Percentiles rank a stretch among this genome's conserved stretches.
Evolutionary conservation across 2,888 invertebrate genomes (phyloP).

Genomic region (Drosophila formosana): DNA sequence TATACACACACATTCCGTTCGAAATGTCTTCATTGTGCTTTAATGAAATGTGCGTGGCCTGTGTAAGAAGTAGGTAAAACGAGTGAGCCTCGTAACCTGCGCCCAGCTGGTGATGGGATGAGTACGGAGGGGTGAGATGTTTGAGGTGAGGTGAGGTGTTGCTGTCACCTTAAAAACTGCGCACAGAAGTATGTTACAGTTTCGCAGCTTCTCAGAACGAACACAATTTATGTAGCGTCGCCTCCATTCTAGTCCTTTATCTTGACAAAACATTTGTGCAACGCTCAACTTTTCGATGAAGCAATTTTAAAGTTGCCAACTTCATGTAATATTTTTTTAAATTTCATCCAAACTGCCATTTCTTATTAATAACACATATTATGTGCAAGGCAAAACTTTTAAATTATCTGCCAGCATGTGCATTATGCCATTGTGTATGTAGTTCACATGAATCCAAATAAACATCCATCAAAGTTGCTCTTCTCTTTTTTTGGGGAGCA

Average conservation of each 20-base stretch:
- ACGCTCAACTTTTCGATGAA: constrained; percentile 61
- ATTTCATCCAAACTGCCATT: constrained; percentile 61
- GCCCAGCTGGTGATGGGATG: too few species aligned
- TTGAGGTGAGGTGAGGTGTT: constrained; percentile 27
- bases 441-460: constrained; percentile 45
- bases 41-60: constrained; percentile 68
- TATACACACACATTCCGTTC: constrained; percentile 27
- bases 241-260: constrained; percentile 28
- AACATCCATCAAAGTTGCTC: constrained; percentile 61
- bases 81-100: not conserved
- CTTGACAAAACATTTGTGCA: constrained; percentile 66
- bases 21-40: constrained; percentile 77
- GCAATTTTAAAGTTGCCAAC: constrained; percentile 70
- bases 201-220: constrained; percentile 54
- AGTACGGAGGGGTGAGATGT: not conserved
- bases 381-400: constrained; percentile 51
- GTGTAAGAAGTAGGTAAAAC: constrained; percentile 11
- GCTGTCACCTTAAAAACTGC: constrained; percentile 68
- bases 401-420: constrained; percentile 45
- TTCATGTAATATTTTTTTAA: constrained; percentile 53
- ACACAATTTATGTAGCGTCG: constrained; percentile 71
- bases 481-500: constrained; percentile 26
- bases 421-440: constrained; percentile 22
- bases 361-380: constrained; percentile 60
- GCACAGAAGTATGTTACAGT: constrained; percentile 68